Evolutionary conservation across 1,140 invertebrate species (phyloP), one percentile per base, ranked within the genome.

Genomic region (Dendroctonus valens): DNA sequence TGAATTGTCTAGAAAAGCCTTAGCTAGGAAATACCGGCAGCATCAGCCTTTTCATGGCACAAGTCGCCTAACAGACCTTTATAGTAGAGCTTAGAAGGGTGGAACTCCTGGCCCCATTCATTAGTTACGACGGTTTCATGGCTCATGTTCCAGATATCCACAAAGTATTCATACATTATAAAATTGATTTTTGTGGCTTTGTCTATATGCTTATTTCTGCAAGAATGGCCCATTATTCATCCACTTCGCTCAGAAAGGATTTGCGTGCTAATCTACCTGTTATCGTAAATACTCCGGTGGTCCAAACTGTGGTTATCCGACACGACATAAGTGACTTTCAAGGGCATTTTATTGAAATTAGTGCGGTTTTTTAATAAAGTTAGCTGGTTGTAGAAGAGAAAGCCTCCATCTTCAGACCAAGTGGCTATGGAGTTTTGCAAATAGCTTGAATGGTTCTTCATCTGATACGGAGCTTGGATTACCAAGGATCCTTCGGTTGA

Each of bases 101-200:
- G 9, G 11, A 52, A 42, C 44, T 59, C 44, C 12, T 51, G 38
- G 14, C 67, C 67, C 53, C 59, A 68, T 7, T 62, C 60, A n/a
- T 58, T 59, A 38, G 12, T 49, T 3, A 51, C n/a, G 12, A 68
- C 26, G n/a, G 42, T 59, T 12, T 48, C 14, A 12, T 68, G 59
- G 8, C 53, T 58, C 59, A 60, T 63, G 44, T 68, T 68, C 67
- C 59, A 63, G 51, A 81, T 81, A 50, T 83, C 79, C 2, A 80
- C 67, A 6, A 86, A 71, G 68, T 82, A 77, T 60, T 81, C 75
- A 3, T 81, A 78, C 59, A 82, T 81, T 1, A 79, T 75, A 71
- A 82, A 85, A 74, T 82, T 85, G 14, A 82, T 80, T 73, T 86
- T 86, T 6, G 83, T 82, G 50, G 85, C 78, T 2, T 82, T 77